Evolutionary conservation across 2,113 vertebrate genomes (phyloP).

Genomic region (Trogon surrucura): DNA sequence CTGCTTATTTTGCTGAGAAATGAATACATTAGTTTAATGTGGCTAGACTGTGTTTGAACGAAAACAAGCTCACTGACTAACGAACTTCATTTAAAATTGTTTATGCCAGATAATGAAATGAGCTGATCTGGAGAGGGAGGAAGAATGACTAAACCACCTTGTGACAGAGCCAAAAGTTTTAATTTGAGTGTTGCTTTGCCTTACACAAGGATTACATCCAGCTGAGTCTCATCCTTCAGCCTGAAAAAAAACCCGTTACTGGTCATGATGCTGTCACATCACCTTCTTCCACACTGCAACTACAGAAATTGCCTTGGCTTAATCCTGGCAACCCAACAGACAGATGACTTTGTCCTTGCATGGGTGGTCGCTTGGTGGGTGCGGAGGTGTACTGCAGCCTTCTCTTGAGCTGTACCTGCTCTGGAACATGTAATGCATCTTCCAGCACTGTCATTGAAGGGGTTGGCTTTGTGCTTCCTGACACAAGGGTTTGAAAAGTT

Average conservation of each 20-base stretch:
- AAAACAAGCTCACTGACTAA: constrained; percentile 38
- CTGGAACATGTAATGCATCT: neutral
- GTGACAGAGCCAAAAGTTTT: neutral
- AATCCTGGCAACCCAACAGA: neutral
- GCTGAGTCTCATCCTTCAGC: neutral
- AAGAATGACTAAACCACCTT: constrained; percentile 10
- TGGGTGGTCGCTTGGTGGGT: neutral
- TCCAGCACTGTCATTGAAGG: neutral
- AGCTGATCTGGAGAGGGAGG: neutral
- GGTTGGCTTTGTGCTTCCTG: neutral
- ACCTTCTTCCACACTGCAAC: neutral
- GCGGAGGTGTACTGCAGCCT: neutral
- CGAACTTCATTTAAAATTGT: constrained; percentile 16
- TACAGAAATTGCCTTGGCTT: neutral
- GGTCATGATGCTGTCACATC: neutral
- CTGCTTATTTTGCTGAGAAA: neutral
- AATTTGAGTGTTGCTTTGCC: neutral
- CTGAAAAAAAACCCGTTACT: neutral
- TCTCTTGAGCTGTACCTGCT: neutral
- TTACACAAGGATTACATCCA: neutral
- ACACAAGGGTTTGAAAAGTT: neutral
- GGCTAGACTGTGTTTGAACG: constrained; percentile 5
- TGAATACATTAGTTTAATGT: constrained; percentile 15
- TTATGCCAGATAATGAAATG: constrained; percentile 26
- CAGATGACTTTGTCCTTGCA: neutral